Evolutionary conservation across 2,888 invertebrate species (phyloP).

Genomic region (Coecobrya sp.): DNA sequence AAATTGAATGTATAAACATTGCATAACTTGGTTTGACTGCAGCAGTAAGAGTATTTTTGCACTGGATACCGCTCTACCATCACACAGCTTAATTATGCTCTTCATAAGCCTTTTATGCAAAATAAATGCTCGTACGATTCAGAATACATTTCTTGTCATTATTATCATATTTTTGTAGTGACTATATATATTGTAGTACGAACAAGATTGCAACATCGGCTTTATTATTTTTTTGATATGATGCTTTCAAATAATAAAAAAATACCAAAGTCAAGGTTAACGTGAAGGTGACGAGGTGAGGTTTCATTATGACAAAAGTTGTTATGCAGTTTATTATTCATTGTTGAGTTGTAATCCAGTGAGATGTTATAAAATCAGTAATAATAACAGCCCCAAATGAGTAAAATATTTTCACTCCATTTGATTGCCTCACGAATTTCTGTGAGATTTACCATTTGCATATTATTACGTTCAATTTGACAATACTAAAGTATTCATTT

Average conservation of each 20-base stretch:
- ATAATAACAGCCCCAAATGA: neutral
- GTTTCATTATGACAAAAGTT: slow-evolving; percentile 32
- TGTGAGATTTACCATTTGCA: neutral
- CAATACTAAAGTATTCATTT: neutral
- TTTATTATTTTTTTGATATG: slow-evolving; percentile 20
- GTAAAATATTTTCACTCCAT: neutral
- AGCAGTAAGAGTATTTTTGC: neutral
- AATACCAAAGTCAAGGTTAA: slow-evolving; percentile 64
- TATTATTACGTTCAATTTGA: neutral
- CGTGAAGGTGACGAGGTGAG: slow-evolving; percentile 44
- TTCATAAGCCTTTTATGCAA: slow-evolving; percentile 10
- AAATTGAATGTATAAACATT: neutral
- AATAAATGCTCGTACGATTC: neutral
- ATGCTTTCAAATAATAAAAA: slow-evolving; percentile 31
- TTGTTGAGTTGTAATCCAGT: slow-evolving; percentile 10
- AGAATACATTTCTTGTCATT: neutral
- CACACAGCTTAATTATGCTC: slow-evolving; percentile 34
- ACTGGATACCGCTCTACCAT: neutral
- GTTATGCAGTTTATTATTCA: neutral
- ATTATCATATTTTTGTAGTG: neutral
- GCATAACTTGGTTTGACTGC: neutral
- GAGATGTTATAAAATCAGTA: neutral
- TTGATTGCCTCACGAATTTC: slow-evolving; percentile 31
- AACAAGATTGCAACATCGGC: slow-evolving; percentile 8
- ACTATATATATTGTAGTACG: neutral